Evolutionary conservation across 1,140 invertebrate species (phyloP), one percentile per base, ranked within the genome.

Genomic region (Drosophila jambulina): DNA sequence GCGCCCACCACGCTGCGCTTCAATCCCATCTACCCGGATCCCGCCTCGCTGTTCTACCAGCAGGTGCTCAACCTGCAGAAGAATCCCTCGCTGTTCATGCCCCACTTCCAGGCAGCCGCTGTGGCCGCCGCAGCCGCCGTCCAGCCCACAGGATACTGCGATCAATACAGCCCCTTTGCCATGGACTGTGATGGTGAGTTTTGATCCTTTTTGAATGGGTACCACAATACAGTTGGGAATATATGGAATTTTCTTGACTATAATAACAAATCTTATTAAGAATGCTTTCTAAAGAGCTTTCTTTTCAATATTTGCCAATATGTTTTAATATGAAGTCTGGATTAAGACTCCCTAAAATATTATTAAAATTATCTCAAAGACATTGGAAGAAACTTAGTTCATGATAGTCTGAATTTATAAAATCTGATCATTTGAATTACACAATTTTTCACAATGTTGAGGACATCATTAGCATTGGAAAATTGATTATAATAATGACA

Each of bases 61-160:
- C 91, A 92, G 58, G 68, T 92, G 49, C 70, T 92, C 46, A 90
- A 90, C 75, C 78, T 92, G 32, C 91, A 92, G 56, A 92, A 92
- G 74, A 92, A 86, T 38, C 75, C 91, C 3, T 76, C 91, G 48
- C 78, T 92, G 45, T 92, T 92, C 54, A 92, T 92, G 87, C 91
- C 91, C 21, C 91, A 92, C 51, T 90, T 92, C 40, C 91, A 92
- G 43, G 91, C 91, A 15, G 91, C 91, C 7, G 91, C 91, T 2
- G 81, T 82, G 36, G 91, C 91, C n/a, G 91, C 84, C 4, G 91
- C 91, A 12, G 91, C 86, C 0, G 90, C 86, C 8, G 78, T 82
- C 9, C 76, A 85, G 8, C 91, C 91, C 19, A 49, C 91, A 29
- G 84, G 69, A 42, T 92, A 88, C 27, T 92, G 91, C 63, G 91